Conservation (phyloP, 2,888 invertebrate genomes). For the Harpalus rubripes region DNA sequence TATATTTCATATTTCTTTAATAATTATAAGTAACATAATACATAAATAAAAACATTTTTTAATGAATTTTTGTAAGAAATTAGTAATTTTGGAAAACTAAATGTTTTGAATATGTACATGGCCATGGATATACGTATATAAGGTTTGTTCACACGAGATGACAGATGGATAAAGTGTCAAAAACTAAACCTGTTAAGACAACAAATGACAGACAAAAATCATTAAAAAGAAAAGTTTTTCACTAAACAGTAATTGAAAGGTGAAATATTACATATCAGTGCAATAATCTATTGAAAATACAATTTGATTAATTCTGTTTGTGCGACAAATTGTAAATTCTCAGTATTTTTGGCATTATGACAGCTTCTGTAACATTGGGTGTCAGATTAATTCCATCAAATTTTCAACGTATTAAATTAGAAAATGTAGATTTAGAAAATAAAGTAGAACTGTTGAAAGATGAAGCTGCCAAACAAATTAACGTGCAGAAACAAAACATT, state of each 20-base stretch:
- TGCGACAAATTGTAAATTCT: not conserved
- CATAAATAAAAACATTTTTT: too few relatives aligned
- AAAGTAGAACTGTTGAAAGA: conserved; percentile 81
- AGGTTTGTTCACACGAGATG: too few relatives aligned
- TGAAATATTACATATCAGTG: conserved; percentile 4
- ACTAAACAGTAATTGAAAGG: not conserved
- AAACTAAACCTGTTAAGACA: not conserved
- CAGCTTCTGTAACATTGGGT: conserved; percentile 76
- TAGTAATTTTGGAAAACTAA: too few relatives aligned
- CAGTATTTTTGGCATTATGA: conserved; percentile 55
- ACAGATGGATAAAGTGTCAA: too few relatives aligned
- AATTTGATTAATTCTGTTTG: not conserved
- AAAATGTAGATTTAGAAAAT: conserved; percentile 81
- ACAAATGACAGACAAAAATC: not conserved
- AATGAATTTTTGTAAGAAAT: too few relatives aligned
- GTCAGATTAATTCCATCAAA: conserved; percentile 78
- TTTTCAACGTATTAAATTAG: conserved; percentile 80
- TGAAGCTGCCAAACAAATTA: conserved; percentile 80
- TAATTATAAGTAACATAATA: too few relatives aligned
- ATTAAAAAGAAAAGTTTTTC: too few relatives aligned
- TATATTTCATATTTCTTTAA: too few relatives aligned
- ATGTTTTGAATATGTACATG: too few relatives aligned
- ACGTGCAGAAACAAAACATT: conserved; percentile 80
- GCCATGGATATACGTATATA: too few relatives aligned
- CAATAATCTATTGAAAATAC: not conserved